Base-by-base conservation (phyloP, 2,113 vertebrate species). In the Euleptes europaea region DNA sequence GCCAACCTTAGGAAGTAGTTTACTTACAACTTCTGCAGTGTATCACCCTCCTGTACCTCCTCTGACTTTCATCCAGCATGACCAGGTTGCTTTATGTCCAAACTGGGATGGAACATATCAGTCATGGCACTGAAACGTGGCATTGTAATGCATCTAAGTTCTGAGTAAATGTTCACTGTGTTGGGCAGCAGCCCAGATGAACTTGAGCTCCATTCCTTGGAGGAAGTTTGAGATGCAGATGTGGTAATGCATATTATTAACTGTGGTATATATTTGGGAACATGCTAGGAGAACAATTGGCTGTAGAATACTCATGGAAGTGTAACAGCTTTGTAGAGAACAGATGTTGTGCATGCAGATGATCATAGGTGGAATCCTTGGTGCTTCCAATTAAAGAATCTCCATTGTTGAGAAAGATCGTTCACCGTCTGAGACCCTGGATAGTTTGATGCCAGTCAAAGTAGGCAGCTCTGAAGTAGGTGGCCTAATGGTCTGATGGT, bases 201-300 rank as follows among this genome's bases (percentile, higher is more conserved):
- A 63, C 60, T 28, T 63, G 60, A 63, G 60, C 60, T 63, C 60
- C 21, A 19, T 63, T 63, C 60, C 57, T 35, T 63, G 60, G 54
- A 26, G 28, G 28, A 88, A 69, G 9, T 40, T n/a, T 42, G 31
- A 90, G 42, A 77, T 86, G 71, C 78, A 82, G 83, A 28, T 26
- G 26, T 88, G 26, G 44, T 47, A 40, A 84, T 81, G 65, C 83
- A 80, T 82, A 49, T 63, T 90, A 65, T 38, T 82, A 47, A 75
- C 75, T 63, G 63, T 86, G 31, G 6, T 38, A 38, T 21, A 82
- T 80, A 1, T 84, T 82, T 49, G 76, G 44, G 72, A 67, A 81
- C 89, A 91, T 85, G 44, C 87, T 49, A 74, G 57, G 31, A 89
- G 83, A 92, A 91, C 77, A 51, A 35, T 23, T 51, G 88, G 70